Evolutionary conservation across 2,113 vertebrate genomes (phyloP).

Genomic region (Ivindomyrus marchei): DNA sequence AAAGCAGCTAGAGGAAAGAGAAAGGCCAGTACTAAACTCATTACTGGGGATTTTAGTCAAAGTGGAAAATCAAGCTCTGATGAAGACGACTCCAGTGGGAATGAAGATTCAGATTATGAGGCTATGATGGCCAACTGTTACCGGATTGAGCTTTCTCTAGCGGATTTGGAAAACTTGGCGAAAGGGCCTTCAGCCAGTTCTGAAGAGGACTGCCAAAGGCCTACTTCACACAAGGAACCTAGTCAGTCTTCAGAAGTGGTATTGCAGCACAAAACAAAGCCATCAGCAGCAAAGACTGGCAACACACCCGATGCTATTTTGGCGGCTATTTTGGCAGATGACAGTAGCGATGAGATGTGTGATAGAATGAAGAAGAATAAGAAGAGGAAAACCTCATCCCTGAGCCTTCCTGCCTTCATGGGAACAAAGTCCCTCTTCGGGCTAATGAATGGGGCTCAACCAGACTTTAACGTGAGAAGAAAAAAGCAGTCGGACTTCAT

Average conservation of each 20-base stretch:
- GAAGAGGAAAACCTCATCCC: conserved; percentile 24
- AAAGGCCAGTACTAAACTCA: neutral
- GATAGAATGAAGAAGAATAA: conserved; percentile 43
- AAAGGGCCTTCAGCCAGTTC: conserved; percentile 26
- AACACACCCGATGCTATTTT: conserved; percentile 75
- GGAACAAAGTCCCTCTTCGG: conserved; percentile 60
- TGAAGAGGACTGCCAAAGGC: conserved; percentile 25
- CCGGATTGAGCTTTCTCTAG: conserved; percentile 65
- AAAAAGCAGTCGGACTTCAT: neutral
- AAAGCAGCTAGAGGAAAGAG: neutral
- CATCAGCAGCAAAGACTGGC: conserved; percentile 36
- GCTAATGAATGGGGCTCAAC: neutral
- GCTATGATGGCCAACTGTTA: conserved; percentile 71
- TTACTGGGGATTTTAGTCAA: neutral
- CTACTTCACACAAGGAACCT: neutral
- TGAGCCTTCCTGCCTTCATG: conserved; percentile 67
- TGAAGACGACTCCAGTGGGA: conserved; percentile 38
- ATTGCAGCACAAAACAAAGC: neutral
- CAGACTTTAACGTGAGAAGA: conserved; percentile 17
- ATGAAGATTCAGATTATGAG: conserved; percentile 67
- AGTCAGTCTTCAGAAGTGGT: neutral
- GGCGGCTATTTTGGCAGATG: conserved; percentile 64
- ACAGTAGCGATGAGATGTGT: conserved; percentile 40
- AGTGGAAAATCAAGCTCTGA: neutral
- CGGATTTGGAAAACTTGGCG: conserved; percentile 69